Evolutionary conservation across 2,888 invertebrate genomes (phyloP), one percentile per base, ranked within the genome.

Genomic region (Clunio marinus): DNA sequence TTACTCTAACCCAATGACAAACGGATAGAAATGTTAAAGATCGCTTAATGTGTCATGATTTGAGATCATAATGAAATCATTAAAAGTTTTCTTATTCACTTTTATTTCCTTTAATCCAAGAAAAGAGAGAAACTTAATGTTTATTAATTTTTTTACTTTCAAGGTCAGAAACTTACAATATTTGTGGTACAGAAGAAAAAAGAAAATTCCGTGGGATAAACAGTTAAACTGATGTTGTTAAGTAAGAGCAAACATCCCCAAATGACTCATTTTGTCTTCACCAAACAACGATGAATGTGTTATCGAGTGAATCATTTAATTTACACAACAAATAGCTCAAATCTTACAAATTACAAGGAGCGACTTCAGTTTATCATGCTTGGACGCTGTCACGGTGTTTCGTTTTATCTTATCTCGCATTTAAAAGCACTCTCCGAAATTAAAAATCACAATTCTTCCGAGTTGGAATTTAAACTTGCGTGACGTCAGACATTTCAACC

Each of bases 181-280:
- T n/a, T n/a, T n/a, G n/a, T n/a, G n/a, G n/a, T n/a, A n/a, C n/a
- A n/a, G n/a, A n/a, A n/a, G n/a, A n/a, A n/a, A n/a, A n/a, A n/a
- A n/a, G n/a, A n/a, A n/a, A n/a, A n/a, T n/a, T n/a, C n/a, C n/a
- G n/a, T n/a, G n/a, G n/a, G n/a, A n/a, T n/a, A n/a, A n/a, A n/a
- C n/a, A n/a, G n/a, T n/a, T n/a, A n/a, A n/a, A n/a, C 10, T 32
- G 32, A 41, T 41, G 41, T 2, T 15, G n/a, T 41, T 2, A 41
- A 41, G 10, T n/a, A 15, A 41, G 41, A 13, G 41, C 41, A 41
- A 41, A 10, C 10, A 4, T 51, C 17, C 51, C 51, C 51, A 51
- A 51, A 51, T 51, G 51, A 51, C 51, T 51, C 51, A 51, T 22
- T 51, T 22, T 32, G 17, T 20, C 22, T 2, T 51, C 51, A 41